Percentiles rank a stretch among this genome's conserved stretches.
These are phyloP conservation scores for Pangasianodon hypophthalmus DNA, from an alignment of 2,113 vertebrate species.

Conservation along the genomic window DNA sequence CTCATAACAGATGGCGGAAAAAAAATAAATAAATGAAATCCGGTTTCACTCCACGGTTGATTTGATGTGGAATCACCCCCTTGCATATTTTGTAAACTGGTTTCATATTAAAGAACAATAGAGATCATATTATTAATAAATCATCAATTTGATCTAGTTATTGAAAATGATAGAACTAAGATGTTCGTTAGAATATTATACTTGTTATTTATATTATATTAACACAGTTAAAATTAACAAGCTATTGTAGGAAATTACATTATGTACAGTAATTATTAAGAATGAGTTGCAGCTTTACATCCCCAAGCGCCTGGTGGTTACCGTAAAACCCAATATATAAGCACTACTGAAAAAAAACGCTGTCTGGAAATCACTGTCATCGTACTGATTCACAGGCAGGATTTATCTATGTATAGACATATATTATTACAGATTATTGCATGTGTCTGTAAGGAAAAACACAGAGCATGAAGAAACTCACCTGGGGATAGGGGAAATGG, in stretches of 20 bases:
- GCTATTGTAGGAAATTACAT: background rate
- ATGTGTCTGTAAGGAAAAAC: background rate
- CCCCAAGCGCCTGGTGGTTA: background rate
- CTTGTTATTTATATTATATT: background rate
- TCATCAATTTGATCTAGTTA: background rate
- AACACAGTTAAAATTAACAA: background rate
- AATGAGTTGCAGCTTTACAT: background rate
- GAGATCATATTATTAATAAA: background rate
- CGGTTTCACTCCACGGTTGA: background rate
- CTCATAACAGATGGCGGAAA: too few relatives aligned
- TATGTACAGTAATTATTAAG: background rate
- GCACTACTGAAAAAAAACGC: background rate
- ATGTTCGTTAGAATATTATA: background rate
- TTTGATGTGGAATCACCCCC: too few relatives aligned
- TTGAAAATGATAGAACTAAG: background rate
- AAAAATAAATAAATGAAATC: too few relatives aligned
- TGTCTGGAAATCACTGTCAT: background rate
- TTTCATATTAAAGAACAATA: background rate
- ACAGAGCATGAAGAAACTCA: constrained; percentile 72
- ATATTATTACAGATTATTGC: background rate
- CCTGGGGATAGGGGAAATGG: constrained; percentile 99
- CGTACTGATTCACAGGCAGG: background rate
- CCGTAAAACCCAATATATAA: background rate
- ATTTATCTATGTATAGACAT: background rate
- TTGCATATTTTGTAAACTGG: background rate